Evolutionary conservation across 2,113 vertebrate genomes (phyloP).

Genomic region (Leptosomus discolor): DNA sequence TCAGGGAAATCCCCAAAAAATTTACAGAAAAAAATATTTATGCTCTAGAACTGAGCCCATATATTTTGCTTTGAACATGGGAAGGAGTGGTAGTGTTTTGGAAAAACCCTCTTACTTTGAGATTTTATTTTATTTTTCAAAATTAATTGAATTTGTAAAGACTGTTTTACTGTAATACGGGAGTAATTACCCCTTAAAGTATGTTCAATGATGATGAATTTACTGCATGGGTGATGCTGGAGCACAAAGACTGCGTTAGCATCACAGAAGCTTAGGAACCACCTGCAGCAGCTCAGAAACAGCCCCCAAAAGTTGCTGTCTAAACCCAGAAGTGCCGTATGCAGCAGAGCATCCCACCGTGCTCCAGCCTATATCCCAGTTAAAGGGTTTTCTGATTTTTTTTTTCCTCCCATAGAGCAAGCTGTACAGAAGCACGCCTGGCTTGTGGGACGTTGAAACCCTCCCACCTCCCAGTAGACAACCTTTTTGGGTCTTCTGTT

Average conservation of each 20-base stretch:
- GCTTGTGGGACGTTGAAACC: neutral
- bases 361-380: neutral
- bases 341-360: neutral
- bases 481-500: neutral
- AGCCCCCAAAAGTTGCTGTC: neutral
- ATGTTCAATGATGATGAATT: neutral
- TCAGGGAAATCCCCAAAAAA: neutral
- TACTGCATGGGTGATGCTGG: neutral
- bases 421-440: neutral
- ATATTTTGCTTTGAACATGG: neutral
- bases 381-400: neutral
- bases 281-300: neutral
- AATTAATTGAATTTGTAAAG: neutral
- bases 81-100: accelerated
- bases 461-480: neutral
- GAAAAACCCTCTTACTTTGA: neutral
- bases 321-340: neutral
- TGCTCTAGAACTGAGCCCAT: neutral
- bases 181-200: neutral
- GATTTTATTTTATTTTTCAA: neutral
- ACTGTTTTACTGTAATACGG: neutral
- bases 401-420: accelerated
- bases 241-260: accelerated
- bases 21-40: neutral
- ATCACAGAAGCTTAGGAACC: neutral